These are phyloP conservation scores for Drosophila rhopaloa DNA, from an alignment of 1,140 invertebrate genomes.

Conservation along the genomic window DNA sequence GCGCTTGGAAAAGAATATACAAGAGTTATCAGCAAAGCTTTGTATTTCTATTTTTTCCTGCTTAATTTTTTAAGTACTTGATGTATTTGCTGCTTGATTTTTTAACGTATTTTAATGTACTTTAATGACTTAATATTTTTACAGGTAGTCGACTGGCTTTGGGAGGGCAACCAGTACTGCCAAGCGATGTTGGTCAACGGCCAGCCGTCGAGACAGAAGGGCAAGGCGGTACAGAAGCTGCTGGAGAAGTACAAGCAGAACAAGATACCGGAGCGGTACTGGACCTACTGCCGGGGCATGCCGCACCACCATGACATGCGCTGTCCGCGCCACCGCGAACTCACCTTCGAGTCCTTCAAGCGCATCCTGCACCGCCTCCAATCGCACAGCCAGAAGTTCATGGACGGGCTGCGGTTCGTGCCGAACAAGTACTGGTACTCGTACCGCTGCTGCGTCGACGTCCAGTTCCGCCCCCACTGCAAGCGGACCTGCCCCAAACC, in stretches of 20 bases:
- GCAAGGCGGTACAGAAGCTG: neutral
- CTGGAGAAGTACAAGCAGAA: neutral
- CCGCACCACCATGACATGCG: constrained; percentile 38
- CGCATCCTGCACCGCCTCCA: constrained; percentile 17
- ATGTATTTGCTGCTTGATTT: too few relatives aligned
- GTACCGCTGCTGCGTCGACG: constrained; percentile 31
- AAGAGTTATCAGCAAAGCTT: too few relatives aligned
- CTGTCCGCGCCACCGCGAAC: constrained; percentile 13
- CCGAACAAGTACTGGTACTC: constrained; percentile 21
- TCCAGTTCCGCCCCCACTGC: neutral
- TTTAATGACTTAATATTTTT: too few relatives aligned
- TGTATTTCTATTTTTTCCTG: too few relatives aligned
- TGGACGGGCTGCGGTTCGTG: constrained; percentile 5
- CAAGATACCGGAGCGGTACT: constrained; percentile 18
- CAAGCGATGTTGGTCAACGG: neutral
- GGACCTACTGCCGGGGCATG: constrained; percentile 27
- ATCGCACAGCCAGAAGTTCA: neutral
- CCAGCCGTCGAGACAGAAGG: neutral
- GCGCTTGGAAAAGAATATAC: too few relatives aligned
- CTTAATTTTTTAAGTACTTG: too few relatives aligned
- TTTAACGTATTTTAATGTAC: too few relatives aligned
- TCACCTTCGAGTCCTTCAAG: constrained; percentile 33
- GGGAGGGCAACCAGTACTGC: neutral
- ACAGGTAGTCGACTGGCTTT: neutral
- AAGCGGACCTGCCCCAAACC: neutral